A percentile compares a stretch with the other conserved stretches of the same genome.
phyloP scores from a whole-genome alignment of 2,797 vertebrate genomes.

The Bryconaethiops microstoma region DNA sequence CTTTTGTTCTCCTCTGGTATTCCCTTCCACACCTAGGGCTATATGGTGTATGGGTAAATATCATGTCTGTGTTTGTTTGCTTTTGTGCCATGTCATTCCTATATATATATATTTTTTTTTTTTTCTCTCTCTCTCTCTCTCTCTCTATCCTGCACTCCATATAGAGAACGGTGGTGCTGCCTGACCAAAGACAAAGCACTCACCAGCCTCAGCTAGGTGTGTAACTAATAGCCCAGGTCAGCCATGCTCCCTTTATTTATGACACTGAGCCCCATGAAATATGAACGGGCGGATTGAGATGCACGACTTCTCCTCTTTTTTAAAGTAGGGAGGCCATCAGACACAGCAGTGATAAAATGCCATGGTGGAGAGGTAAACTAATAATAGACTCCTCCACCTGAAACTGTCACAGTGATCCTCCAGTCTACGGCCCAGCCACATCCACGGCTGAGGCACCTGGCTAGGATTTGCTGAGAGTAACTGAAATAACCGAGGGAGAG shows the following conservation, averaged over 20 bases:
- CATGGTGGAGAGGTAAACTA: conserved; percentile 82
- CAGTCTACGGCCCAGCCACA: conserved; percentile 66
- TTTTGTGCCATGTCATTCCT: conserved; percentile 58
- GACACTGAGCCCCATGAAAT: conserved; percentile 78
- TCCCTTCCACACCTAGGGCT: conserved; percentile 46
- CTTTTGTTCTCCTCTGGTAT: conserved; percentile 53
- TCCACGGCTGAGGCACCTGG: conserved; percentile 62
- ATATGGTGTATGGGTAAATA: conserved; percentile 25
- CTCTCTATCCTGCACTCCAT: conserved; percentile 63
- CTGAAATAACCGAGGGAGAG: conserved; percentile 23
- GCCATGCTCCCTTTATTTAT: conserved; percentile 79
- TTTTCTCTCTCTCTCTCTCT: no score
- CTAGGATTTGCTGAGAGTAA: conserved; percentile 43
- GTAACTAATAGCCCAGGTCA: conserved; percentile 81
- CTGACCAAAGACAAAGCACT: conserved; percentile 74
- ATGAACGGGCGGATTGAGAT: conserved; percentile 80
- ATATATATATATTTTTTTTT: no score
- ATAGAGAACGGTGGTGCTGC: conserved; percentile 60
- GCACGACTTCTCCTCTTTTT: conserved; percentile 73
- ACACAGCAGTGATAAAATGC: conserved; percentile 82
- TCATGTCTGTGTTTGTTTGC: conserved; percentile 28
- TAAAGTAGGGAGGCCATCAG: conserved; percentile 78
- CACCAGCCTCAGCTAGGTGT: conserved; percentile 69
- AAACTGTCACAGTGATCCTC: conserved; percentile 81
- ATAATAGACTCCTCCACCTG: conserved; percentile 85